These are phyloP conservation scores for Dysmachus trigonus DNA, from an alignment of 2,888 invertebrate genomes.

Conservation along the genomic window DNA sequence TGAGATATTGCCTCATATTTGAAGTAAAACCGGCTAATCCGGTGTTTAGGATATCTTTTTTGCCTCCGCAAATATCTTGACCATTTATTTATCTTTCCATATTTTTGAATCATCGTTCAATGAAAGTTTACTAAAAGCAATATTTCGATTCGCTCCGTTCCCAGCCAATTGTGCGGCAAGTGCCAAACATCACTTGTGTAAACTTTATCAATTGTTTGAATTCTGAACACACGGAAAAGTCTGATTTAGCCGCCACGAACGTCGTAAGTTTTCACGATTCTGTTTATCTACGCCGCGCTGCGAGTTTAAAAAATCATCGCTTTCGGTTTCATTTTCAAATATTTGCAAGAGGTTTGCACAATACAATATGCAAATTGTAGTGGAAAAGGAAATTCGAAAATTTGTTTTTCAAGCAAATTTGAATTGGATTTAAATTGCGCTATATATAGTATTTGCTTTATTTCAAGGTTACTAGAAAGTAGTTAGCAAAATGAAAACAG, in stretches of 20 bases:
- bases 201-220: not conserved
- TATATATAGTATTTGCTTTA: not conserved
- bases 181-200: not conserved
- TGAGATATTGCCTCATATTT: not conserved
- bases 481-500: not conserved
- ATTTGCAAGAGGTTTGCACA: not conserved
- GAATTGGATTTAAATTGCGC: not conserved
- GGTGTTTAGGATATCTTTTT: not conserved
- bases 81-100: not conserved
- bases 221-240: not conserved
- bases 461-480: not conserved
- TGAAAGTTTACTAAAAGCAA: not conserved
- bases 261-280: not conserved
- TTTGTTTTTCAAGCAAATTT: not conserved
- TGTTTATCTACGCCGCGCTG: not conserved
- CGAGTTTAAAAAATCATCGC: not conserved
- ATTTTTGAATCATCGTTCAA: not conserved
- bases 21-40: not conserved
- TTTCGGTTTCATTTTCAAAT: not conserved
- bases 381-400: not conserved
- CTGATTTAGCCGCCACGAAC: not conserved
- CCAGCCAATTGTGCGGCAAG: not conserved
- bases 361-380: not conserved
- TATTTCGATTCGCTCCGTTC: not conserved
- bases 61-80: not conserved